Evolutionary conservation across 1,140 invertebrate genomes (phyloP), one percentile per base, ranked within the genome.

Genomic region (Platyura marginata): DNA sequence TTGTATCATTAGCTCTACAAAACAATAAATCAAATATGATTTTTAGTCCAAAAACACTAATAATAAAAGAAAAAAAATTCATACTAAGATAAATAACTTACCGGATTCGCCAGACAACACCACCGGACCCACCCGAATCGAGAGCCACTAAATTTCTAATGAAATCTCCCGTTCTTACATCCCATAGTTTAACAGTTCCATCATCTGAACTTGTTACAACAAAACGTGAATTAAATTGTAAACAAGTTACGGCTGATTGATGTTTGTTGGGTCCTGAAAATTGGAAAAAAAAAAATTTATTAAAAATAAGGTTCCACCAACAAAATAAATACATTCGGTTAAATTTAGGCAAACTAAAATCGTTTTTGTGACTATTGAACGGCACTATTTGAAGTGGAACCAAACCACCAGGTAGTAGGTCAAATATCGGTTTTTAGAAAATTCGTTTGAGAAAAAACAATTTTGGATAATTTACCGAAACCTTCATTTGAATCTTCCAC

Each of bases 201-300:
- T 98, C 95, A 57, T 98, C 93, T 2, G 91, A 95, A 18, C 93
- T 97, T n/a, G 93, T 98, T 47, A 98, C 93, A 43, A 99, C 92
- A 75, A 98, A 95, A 50, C 89, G 85, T 57, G 83, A 88, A 64
- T 95, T 94, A 51, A 97, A 95, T 60, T 98, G 93, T 44, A 98
- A 72, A 65, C 93, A 96, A 32, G 95, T 98, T 21, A 99, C 93
- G 32, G 95, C 95, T 44, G 91, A 95, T 55, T 90, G 85, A 66
- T 99, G 95, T 58, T 96, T 96, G 59, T 96, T 88, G 13, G 82
- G 75, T 54, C 93, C 87, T 86, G 50, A 15, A 54, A 49, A 21
- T 9, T 19, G 4, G 36, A 35, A 44, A 48, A 49, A 47, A 2
- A 40, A 22, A 40, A 18, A 34, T n/a, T n/a, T n/a, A n/a, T n/a